Conservation (phyloP, 2,797 vertebrate genomes). For the Scolopax rusticola region DNA sequence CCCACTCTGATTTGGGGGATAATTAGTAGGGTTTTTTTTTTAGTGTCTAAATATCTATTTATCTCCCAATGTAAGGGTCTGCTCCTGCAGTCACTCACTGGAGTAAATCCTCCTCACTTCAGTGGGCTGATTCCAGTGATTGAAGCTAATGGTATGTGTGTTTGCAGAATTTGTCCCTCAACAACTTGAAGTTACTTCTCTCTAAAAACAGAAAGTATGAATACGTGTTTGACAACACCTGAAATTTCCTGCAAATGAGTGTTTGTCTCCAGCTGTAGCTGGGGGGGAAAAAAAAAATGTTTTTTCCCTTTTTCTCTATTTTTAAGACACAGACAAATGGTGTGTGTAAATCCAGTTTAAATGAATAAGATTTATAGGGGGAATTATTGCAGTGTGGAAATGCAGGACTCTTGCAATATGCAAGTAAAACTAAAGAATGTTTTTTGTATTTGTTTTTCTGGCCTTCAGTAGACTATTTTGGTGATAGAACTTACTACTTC, state of each 20-base stretch:
- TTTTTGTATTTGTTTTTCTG: background rate
- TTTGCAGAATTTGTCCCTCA: background rate
- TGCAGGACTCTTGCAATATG: background rate
- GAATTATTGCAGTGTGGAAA: background rate
- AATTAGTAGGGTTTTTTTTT: background rate
- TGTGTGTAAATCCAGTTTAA: constrained; percentile 8
- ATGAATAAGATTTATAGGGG: constrained; percentile 20
- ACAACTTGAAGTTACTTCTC: too few species aligned
- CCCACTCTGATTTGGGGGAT: background rate
- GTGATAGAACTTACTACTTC: background rate
- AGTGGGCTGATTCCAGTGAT: background rate
- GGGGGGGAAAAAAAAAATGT: background rate
- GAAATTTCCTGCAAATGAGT: background rate
- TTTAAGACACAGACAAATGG: constrained; percentile 36
- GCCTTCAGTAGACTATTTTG: background rate
- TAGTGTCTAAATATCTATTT: background rate
- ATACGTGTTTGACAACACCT: background rate
- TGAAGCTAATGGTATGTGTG: background rate
- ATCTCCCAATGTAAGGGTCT: background rate
- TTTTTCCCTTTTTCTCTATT: background rate
- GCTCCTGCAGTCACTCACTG: background rate
- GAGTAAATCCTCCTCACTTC: background rate
- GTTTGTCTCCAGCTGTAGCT: background rate
- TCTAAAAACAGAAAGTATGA: background rate
- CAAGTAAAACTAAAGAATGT: background rate